Conservation (phyloP, 2,113 vertebrate species). For the Zosterops hypoxanthus region DNA sequence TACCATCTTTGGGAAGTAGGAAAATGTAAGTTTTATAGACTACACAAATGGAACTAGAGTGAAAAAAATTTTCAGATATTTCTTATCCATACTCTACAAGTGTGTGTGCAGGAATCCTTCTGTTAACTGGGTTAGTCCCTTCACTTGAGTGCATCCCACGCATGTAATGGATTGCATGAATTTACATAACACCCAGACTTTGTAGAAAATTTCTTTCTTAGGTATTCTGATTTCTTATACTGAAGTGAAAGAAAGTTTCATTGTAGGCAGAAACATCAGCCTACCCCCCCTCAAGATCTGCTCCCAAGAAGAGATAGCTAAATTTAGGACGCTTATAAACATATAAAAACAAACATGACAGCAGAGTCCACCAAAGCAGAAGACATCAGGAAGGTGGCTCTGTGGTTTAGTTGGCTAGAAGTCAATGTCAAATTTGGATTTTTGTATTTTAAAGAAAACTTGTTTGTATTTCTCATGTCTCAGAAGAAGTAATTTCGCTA, state of each 20-base stretch:
- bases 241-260: not conserved
- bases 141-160: not conserved
- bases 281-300: not conserved
- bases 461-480: not conserved
- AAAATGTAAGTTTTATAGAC: not conserved
- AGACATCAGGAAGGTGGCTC: not conserved
- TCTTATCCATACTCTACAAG: not conserved
- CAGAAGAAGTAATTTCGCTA: not conserved
- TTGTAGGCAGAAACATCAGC: not conserved
- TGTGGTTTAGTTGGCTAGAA: not conserved
- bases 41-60: not conserved
- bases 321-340: not conserved
- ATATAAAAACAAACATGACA: not conserved
- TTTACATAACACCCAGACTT: not conserved
- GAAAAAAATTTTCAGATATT: not conserved
- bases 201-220: not conserved
- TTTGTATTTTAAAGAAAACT: not conserved
- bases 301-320: not conserved
- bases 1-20: not conserved
- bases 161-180: not conserved
- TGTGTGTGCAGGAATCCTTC: not conserved
- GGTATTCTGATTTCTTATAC: not conserved
- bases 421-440: not conserved
- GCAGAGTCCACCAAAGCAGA: not conserved
- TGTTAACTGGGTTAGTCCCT: not conserved